Conservation (phyloP, 2,888 invertebrate species). For the Clivina fossor region DNA sequence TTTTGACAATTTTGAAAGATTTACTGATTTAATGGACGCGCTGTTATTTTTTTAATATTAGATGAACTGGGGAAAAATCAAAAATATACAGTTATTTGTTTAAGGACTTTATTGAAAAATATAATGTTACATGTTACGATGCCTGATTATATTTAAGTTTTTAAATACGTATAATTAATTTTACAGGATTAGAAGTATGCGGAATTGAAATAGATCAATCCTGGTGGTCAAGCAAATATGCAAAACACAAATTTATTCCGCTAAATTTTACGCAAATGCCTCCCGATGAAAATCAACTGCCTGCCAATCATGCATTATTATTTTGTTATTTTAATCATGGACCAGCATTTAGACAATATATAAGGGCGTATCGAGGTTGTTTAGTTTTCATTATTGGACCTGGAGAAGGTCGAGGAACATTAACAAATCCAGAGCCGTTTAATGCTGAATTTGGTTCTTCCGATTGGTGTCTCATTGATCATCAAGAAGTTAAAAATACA, state of each 20-base stretch:
- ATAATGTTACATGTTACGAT: too few species aligned
- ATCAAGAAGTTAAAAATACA: conserved; percentile 62
- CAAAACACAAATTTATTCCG: conserved; percentile 70
- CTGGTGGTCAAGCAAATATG: conserved; percentile 80
- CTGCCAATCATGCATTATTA: conserved; percentile 61
- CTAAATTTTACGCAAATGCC: conserved; percentile 60
- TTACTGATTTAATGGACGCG: too few species aligned
- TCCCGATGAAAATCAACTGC: conserved; percentile 44
- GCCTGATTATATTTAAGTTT: too few species aligned
- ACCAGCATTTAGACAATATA: conserved; percentile 67
- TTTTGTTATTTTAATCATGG: conserved; percentile 84
- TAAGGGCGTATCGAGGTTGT: conserved; percentile 64
- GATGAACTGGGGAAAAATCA: too few species aligned
- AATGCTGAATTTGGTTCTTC: conserved; percentile 55
- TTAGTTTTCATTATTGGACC: conserved; percentile 77
- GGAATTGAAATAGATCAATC: conserved; percentile 77
- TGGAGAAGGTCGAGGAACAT: conserved; percentile 60
- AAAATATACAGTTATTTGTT: too few species aligned
- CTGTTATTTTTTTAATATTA: too few species aligned
- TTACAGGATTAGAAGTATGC: conserved; percentile 61
- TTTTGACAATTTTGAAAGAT: too few species aligned
- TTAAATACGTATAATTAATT: neutral
- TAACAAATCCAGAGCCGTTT: conserved; percentile 73
- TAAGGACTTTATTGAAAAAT: too few species aligned
- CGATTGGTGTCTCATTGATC: conserved; percentile 61